Percentiles rank a stretch among this genome's conserved stretches.
phyloP scores from a whole-genome alignment of 2,797 vertebrate species.

The Poecilia picta region DNA sequence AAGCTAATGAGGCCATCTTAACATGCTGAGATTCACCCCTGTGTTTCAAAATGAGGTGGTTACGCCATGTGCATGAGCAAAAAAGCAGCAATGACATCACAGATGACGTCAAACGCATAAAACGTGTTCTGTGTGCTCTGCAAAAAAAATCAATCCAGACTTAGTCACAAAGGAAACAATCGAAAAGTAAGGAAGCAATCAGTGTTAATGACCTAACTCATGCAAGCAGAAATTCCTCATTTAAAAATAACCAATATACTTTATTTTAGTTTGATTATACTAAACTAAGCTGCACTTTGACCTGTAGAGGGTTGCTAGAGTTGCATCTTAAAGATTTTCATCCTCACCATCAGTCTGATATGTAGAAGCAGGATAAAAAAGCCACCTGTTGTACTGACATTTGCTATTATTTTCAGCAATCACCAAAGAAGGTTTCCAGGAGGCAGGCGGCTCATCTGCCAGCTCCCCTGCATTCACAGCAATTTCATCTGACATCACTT shows the following conservation, averaged over 20 bases:
- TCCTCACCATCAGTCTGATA: not conserved
- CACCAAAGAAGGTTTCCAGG: slow-evolving; percentile 38
- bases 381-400: slow-evolving; percentile 60
- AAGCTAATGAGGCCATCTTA: slow-evolving; percentile 32
- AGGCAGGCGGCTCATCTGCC: slow-evolving; percentile 35
- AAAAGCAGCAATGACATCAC: slow-evolving; percentile 11
- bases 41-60: slow-evolving; percentile 27
- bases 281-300: slow-evolving; percentile 24
- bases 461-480: slow-evolving; percentile 21
- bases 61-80: slow-evolving; percentile 7
- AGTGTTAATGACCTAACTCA: slow-evolving; percentile 53
- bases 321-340: not conserved
- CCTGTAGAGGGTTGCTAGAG: slow-evolving; percentile 25
- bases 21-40: slow-evolving; percentile 22
- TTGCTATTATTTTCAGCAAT: slow-evolving; percentile 57
- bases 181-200: slow-evolving; percentile 33
- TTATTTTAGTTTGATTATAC: slow-evolving; percentile 37
- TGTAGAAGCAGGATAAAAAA: slow-evolving; percentile 42
- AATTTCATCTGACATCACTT: slow-evolving; percentile 38
- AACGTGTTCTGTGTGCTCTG: not conserved
- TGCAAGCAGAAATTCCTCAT: slow-evolving; percentile 22
- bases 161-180: slow-evolving; percentile 26
- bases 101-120: slow-evolving; percentile 25
- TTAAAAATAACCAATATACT: slow-evolving; percentile 27
- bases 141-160: slow-evolving; percentile 35